These are phyloP conservation scores for Clarias pachynema DNA, from an alignment of 2,797 vertebrate species.

Conservation along the genomic window DNA sequence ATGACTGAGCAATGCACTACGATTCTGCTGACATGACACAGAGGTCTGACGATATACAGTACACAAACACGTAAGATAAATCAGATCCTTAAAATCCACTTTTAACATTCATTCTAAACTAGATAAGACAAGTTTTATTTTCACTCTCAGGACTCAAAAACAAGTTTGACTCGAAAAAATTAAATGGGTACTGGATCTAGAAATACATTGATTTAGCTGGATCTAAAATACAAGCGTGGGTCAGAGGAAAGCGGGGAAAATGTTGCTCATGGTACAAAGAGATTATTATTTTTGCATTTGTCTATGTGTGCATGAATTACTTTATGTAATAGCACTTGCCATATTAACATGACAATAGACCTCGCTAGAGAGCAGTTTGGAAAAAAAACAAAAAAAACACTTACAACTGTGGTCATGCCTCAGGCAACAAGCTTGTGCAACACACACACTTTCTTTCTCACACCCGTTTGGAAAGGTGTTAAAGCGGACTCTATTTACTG, in stretches of 20 bases:
- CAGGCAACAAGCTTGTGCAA: slow-evolving; percentile 63
- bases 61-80: neutral
- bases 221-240: neutral
- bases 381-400: slow-evolving; percentile 64
- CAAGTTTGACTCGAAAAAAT: neutral
- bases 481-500: neutral
- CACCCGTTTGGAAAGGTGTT: neutral
- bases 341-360: slow-evolving; percentile 92
- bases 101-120: neutral
- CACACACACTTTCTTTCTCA: slow-evolving; percentile 40
- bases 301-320: slow-evolving; percentile 78
- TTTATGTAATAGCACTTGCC: slow-evolving; percentile 82
- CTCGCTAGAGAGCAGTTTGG: slow-evolving; percentile 72
- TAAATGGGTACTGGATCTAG: neutral
- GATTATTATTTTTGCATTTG: neutral
- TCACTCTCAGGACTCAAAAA: neutral
- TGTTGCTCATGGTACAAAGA: neutral
- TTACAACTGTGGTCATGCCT: slow-evolving; percentile 84
- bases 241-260: neutral
- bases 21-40: slow-evolving; percentile 20
- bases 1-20: slow-evolving; percentile 10
- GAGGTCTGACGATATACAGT: neutral
- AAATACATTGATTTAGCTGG: neutral
- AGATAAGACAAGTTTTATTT: neutral
- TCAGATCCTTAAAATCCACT: neutral